Percentiles rank a stretch among this genome's conserved stretches.
Evolutionary conservation across 2,113 vertebrate species (phyloP).

Genomic region (Eublepharis macularius): DNA sequence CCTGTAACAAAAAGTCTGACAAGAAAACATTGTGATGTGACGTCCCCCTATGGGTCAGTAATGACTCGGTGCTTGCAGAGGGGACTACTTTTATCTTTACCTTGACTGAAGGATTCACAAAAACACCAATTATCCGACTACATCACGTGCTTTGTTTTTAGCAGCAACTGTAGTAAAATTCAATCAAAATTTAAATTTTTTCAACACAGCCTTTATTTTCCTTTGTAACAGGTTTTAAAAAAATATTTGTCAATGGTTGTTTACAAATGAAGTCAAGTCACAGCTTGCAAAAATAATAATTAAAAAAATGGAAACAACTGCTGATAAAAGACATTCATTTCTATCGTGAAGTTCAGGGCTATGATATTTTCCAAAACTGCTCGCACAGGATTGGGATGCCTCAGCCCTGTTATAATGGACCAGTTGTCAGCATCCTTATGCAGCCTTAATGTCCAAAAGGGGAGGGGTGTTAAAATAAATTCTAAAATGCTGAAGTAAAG

Average conservation of each 20-base stretch:
- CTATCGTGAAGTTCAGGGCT: slow-evolving; percentile 20
- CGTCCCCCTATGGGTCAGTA: no score
- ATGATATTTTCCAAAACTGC: slow-evolving; percentile 12
- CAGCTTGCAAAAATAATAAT: slow-evolving; percentile 59
- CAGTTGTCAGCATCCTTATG: not conserved
- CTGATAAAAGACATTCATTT: slow-evolving; percentile 34
- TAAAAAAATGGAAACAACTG: slow-evolving; percentile 48
- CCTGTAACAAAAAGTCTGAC: no score
- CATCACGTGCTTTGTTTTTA: not conserved
- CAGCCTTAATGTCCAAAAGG: slow-evolving; percentile 32
- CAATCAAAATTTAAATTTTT: not conserved
- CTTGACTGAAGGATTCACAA: no score
- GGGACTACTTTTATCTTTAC: no score
- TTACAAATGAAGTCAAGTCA: slow-evolving; percentile 67
- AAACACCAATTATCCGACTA: not conserved
- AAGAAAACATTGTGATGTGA: no score
- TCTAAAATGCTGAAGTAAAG: slow-evolving; percentile 50
- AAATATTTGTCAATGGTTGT: slow-evolving; percentile 63
- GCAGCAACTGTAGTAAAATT: not conserved
- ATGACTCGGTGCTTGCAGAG: no score
- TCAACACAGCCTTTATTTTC: slow-evolving; percentile 67
- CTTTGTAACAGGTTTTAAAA: slow-evolving; percentile 60
- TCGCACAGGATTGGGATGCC: not conserved
- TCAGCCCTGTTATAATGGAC: not conserved
- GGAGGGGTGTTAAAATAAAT: slow-evolving; percentile 36